A percentile compares a stretch with the other conserved stretches of the same genome.
These are phyloP conservation scores for Otus sunia DNA, from an alignment of 2,113 vertebrate genomes.

Conservation along the genomic window DNA sequence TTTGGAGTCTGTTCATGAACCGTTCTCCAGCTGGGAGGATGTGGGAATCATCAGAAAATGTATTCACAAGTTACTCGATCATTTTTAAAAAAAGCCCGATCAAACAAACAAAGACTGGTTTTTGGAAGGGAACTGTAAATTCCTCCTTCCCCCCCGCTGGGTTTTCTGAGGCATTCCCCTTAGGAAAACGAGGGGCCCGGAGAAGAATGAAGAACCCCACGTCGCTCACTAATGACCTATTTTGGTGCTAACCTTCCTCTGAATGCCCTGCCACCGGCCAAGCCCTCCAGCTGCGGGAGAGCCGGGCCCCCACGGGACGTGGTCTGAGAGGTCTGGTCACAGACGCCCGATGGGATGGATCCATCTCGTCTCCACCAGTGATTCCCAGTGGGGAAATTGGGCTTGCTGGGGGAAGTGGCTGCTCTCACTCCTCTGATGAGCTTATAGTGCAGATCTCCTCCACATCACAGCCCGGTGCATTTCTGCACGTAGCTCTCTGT, in stretches of 20 bases:
- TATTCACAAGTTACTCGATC: conserved; percentile 67
- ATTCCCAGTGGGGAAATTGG: neutral
- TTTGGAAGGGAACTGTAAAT: conserved; percentile 55
- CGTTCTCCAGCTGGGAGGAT: conserved; percentile 63
- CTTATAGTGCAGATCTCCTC: neutral
- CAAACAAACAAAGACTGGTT: conserved; percentile 54
- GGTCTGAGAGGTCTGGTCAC: neutral
- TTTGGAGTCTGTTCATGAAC: conserved; percentile 58
- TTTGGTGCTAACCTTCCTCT: conserved; percentile 25
- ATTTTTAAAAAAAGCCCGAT: conserved; percentile 22
- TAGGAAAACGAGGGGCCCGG: neutral
- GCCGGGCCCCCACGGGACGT: fast-evolving
- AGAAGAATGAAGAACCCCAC: conserved; percentile 41
- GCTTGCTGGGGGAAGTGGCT: neutral
- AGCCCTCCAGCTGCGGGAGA: neutral
- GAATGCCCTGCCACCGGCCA: neutral
- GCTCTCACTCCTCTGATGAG: neutral
- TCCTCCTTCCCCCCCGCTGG: neutral
- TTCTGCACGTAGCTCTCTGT: neutral
- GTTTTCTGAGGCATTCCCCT: conserved; percentile 35
- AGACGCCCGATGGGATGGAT: neutral
- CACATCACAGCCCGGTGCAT: fast-evolving
- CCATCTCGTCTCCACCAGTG: fast-evolving
- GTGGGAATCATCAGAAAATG: conserved; percentile 70
- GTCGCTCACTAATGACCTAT: neutral